phyloP scores from a whole-genome alignment of 2,113 vertebrate species.

The Coptodon rendalli region DNA sequence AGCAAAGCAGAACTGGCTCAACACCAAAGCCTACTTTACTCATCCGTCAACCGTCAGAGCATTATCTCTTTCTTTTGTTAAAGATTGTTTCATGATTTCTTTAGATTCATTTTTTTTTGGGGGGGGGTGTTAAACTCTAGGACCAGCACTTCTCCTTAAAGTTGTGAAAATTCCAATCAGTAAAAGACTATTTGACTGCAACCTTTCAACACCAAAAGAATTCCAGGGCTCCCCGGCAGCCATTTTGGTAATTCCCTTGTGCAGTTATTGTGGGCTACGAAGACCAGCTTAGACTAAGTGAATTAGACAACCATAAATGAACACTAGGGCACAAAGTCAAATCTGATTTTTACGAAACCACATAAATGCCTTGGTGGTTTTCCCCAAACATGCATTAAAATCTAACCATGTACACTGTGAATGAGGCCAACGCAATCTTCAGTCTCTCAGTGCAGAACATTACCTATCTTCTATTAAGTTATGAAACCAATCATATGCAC shows the following conservation, averaged over 20 bases:
- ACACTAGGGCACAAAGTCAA: not conserved
- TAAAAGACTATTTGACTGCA: not conserved
- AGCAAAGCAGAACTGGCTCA: not conserved
- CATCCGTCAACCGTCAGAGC: not conserved
- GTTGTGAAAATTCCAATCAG: not conserved
- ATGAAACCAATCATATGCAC: not conserved
- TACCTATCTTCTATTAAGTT: not conserved
- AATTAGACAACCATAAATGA: not conserved
- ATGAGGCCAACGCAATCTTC: not conserved
- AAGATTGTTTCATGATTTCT: not conserved
- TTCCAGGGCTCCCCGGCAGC: not conserved
- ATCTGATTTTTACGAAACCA: not conserved
- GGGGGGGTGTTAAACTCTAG: not conserved
- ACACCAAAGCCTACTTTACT: too few species aligned
- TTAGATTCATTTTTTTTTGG: rapidly evolving
- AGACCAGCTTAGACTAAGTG: not conserved
- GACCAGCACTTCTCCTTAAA: not conserved
- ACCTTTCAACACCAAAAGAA: not conserved
- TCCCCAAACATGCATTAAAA: not conserved
- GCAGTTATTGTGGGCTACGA: not conserved
- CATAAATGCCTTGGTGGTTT: not conserved
- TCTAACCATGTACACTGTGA: not conserved
- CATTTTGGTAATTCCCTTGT: not conserved
- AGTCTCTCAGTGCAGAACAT: not conserved
- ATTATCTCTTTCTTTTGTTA: not conserved